A percentile compares a stretch with the other conserved stretches of the same genome.
phyloP scores from a whole-genome alignment of 2,888 invertebrate species.

The Hololepta plana region DNA sequence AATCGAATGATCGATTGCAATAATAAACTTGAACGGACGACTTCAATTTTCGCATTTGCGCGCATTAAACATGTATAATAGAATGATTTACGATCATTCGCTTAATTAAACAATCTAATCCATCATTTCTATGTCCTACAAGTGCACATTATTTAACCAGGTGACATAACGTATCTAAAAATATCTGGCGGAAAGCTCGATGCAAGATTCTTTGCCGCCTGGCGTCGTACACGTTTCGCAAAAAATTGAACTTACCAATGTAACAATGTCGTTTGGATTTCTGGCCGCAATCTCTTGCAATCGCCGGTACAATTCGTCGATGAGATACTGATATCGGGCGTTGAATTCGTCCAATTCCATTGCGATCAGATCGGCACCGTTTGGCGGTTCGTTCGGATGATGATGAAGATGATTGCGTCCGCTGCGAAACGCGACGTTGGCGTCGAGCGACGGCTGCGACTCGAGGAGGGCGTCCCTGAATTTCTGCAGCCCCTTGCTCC shows the following conservation, averaged over 20 bases:
- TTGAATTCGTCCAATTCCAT: slow-evolving; percentile 68
- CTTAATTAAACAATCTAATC: no score
- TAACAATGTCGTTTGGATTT: slow-evolving; percentile 53
- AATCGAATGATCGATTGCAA: no score
- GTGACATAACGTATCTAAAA: no score
- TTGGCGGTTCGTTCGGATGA: not conserved
- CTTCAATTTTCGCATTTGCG: no score
- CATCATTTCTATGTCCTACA: no score
- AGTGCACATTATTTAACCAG: no score
- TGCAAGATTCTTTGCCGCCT: no score
- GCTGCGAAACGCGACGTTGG: slow-evolving; percentile 21
- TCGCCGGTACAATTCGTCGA: slow-evolving; percentile 50
- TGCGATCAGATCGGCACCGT: slow-evolving; percentile 57
- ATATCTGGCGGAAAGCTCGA: no score
- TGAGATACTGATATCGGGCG: slow-evolving; percentile 52
- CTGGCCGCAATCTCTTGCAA: slow-evolving; percentile 47
- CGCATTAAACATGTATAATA: no score
- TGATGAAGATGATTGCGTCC: slow-evolving; percentile 19
- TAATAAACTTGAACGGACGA: no score
- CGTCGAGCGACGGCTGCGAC: slow-evolving; percentile 64
- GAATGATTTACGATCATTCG: no score
- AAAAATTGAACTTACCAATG: slow-evolving; percentile 47
- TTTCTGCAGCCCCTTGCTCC: slow-evolving; percentile 67
- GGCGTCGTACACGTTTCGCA: no score
- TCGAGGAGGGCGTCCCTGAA: slow-evolving; percentile 72